Evolutionary conservation across 2,113 vertebrate genomes (phyloP).

Genomic region (Peucedramus taeniatus): DNA sequence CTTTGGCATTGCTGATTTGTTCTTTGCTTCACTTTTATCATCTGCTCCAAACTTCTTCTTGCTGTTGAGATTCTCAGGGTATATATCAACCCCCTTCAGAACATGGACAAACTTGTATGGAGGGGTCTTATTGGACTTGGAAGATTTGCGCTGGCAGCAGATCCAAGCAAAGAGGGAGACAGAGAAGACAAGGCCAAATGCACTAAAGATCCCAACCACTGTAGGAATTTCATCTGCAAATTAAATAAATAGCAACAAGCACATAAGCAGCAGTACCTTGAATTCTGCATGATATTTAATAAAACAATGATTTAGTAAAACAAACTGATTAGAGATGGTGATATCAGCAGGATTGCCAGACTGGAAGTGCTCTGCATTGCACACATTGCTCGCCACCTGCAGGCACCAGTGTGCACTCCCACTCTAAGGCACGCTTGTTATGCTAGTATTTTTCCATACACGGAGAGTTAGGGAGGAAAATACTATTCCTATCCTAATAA

Average conservation of each 20-base stretch:
- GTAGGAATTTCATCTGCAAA: slow-evolving; percentile 88
- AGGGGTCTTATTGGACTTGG: slow-evolving; percentile 91
- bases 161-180: slow-evolving; percentile 96
- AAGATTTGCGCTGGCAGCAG: slow-evolving; percentile 95
- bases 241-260: slow-evolving; percentile 54
- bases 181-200: slow-evolving; percentile 94
- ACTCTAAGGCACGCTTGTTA: background rate
- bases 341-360: background rate
- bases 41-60: slow-evolving; percentile 91
- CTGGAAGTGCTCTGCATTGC: background rate
- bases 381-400: slow-evolving; percentile 24
- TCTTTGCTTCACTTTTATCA: slow-evolving; percentile 75
- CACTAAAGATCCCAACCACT: slow-evolving; percentile 90
- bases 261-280: slow-evolving; percentile 15
- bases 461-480: background rate
- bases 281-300: background rate
- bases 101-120: slow-evolving; percentile 98
- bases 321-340: background rate
- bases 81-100: slow-evolving; percentile 97
- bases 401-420: background rate
- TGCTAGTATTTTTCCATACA: slow-evolving; percentile 13
- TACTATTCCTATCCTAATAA: background rate
- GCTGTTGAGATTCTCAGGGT: slow-evolving; percentile 90
- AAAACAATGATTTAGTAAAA: background rate
- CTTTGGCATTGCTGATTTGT: slow-evolving; percentile 75